phyloP scores from a whole-genome alignment of 2,888 invertebrate genomes.

The Phytoseiulus persimilis region DNA sequence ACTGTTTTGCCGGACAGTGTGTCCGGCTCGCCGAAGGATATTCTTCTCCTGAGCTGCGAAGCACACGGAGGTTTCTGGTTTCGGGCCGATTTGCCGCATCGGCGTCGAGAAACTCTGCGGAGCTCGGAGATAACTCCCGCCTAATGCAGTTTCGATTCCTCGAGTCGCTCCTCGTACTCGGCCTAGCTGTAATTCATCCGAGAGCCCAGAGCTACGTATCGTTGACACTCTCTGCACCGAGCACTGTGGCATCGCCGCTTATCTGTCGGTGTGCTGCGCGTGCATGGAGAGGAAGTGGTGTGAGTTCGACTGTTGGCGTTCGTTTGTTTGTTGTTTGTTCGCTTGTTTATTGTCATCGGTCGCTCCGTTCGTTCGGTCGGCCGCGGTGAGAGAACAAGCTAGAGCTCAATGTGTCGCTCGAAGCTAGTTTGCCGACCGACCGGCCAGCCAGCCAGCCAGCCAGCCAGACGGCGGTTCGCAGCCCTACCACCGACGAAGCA shows the following conservation, averaged over 20 bases:
- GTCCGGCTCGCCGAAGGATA: no score
- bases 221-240: background rate
- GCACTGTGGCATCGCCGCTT: background rate
- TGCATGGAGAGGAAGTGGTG: background rate
- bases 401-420: background rate
- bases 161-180: background rate
- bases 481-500: background rate
- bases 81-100: no score
- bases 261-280: background rate
- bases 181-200: background rate
- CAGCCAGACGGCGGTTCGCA: background rate
- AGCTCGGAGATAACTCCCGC: no score
- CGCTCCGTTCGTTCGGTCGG: background rate
- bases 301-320: background rate
- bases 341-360: constrained; percentile 5
- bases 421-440: background rate
- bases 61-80: no score
- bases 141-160: no score
- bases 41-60: no score
- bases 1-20: no score
- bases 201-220: background rate
- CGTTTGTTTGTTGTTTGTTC: background rate
- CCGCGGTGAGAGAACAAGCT: background rate
- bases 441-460: background rate
- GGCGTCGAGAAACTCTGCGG: no score